Percentiles rank a stretch among this genome's conserved stretches.
Conservation (phyloP, 2,113 vertebrate species). For the Candoia aspera region DNA sequence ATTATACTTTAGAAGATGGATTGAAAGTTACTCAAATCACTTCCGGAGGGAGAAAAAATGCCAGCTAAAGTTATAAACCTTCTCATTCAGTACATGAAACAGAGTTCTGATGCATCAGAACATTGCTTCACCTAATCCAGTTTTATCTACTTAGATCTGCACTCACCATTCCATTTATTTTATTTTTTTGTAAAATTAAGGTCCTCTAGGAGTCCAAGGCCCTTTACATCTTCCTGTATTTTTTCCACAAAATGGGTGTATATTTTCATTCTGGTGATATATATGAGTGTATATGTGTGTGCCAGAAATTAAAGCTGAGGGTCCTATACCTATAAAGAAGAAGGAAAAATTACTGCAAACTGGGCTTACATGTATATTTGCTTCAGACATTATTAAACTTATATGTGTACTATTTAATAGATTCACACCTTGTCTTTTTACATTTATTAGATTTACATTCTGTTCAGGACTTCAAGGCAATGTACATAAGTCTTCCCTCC, state of each 20-base stretch:
- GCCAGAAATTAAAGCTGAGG: not conserved
- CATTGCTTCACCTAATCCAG: not conserved
- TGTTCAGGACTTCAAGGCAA: not conserved
- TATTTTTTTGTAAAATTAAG: not conserved
- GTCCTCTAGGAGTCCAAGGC: not conserved
- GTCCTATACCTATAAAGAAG: not conserved
- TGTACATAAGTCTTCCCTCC: not conserved
- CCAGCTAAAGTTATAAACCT: not conserved
- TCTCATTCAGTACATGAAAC: not conserved
- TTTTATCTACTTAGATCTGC: not conserved
- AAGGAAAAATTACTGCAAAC: too few species aligned
- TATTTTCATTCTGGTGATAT: not conserved
- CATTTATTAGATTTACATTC: not conserved
- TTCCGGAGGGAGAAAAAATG: not conserved
- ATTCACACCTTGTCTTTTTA: not conserved
- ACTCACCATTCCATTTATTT: not conserved
- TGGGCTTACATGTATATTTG: not conserved
- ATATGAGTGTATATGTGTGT: not conserved
- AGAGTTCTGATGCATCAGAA: not conserved
- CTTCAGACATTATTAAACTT: not conserved
- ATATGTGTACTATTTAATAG: not conserved
- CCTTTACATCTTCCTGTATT: not conserved
- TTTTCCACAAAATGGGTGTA: not conserved
- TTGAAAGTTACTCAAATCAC: not conserved
- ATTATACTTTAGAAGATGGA: not conserved